Evolutionary conservation across 2,888 invertebrate species (phyloP), one percentile per base, ranked within the genome.

Genomic region (Penaeus monodon): DNA sequence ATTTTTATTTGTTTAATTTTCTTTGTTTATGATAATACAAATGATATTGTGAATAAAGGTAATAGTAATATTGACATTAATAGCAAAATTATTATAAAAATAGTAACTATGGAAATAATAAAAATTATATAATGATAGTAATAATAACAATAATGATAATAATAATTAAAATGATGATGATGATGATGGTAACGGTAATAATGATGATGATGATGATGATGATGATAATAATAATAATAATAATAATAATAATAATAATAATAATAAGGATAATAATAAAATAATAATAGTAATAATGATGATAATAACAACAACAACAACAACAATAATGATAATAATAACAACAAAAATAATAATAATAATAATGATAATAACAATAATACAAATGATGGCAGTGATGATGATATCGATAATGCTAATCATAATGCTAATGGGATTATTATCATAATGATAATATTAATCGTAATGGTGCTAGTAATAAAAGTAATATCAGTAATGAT

Each of bases 141-240:
- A 20, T 17, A 20, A 57, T 17, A 57, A 57, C 2, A 20, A 4
- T 81, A 68, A 66, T 70, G 2, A 81, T 70, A n/a, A 65, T 29
- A 27, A 29, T 65, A 64, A 65, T 81, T 14, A 78, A 38, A 33
- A 65, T 81, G 10, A 68, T 68, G 3, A 81, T 68, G 12, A 68
- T 68, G 17, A 68, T 68, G 10, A 68, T 68, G 12, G 57, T 80
- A 20, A 49, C 27, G 57, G 44, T 73, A n/a, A 63, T 64, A 76
- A 77, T 84, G 33, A 84, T 84, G 57, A 83, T 83, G 57, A 74
- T 83, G 76, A 74, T 83, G 20, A 29, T 38, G 57, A 78, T 78
- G 20, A 78, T 83, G 22, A n/a, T 29, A 70, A 2, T 24, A 6
- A n/a, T 83, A 83, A 63, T 83, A 49, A 17, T 49, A 57, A 57